phyloP scores from a whole-genome alignment of 2,888 invertebrate species.

The Apamea crenata region DNA sequence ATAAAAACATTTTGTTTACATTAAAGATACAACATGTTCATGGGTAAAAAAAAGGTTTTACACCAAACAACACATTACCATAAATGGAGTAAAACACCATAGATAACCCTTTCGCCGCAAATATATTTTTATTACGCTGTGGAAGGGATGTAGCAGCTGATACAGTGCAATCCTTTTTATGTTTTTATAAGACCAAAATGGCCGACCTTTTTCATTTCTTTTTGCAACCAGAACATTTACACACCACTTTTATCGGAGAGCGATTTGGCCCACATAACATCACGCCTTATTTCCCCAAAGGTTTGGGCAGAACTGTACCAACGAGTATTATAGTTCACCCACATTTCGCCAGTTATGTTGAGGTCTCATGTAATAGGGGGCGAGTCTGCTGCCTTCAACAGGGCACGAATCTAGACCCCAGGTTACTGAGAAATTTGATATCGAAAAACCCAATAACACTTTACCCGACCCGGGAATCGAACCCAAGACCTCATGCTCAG shows the following conservation, averaged over 20 bases:
- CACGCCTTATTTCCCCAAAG: neutral
- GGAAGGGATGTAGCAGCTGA: slow-evolving; percentile 10
- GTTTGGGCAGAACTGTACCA: neutral
- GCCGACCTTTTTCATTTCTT: neutral
- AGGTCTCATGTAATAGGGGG: neutral
- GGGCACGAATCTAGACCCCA: neutral
- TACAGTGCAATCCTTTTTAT: slow-evolving; percentile 16
- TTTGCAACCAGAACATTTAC: neutral
- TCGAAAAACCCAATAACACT: neutral
- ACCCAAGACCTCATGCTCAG: neutral
- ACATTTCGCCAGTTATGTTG: no score
- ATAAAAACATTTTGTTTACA: neutral
- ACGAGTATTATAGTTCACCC: neutral
- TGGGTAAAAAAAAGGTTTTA: neutral
- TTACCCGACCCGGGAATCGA: neutral
- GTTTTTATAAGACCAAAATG: slow-evolving; percentile 22
- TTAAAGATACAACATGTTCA: neutral
- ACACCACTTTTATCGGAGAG: neutral
- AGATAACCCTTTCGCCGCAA: slow-evolving; percentile 30
- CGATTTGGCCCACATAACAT: neutral
- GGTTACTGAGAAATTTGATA: neutral
- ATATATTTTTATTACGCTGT: slow-evolving; percentile 44
- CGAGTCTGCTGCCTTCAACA: neutral
- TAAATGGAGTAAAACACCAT: slow-evolving; percentile 26
- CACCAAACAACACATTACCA: slow-evolving; percentile 25